A percentile compares a stretch with the other conserved stretches of the same genome.
These are phyloP conservation scores for Ciconia boyciana DNA, from an alignment of 2,113 vertebrate genomes.

Conservation along the genomic window DNA sequence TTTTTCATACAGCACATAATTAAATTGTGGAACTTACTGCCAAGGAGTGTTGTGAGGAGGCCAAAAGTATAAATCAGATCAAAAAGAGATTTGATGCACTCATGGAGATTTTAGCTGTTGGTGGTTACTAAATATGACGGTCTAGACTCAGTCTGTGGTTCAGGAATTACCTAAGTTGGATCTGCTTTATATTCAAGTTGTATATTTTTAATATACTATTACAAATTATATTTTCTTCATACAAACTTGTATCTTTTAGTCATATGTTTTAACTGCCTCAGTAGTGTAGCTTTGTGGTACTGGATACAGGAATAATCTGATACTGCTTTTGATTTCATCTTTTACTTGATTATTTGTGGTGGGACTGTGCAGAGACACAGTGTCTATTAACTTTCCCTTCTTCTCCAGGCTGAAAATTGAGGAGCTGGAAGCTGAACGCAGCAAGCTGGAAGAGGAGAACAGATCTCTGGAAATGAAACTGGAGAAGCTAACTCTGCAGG, in stretches of 20 bases:
- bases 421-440: constrained; percentile 86
- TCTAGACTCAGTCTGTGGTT: not conserved
- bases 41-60: constrained; percentile 22
- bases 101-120: not conserved
- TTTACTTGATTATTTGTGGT: not conserved
- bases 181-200: not conserved
- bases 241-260: not conserved
- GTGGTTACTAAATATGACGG: not conserved
- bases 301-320: not conserved
- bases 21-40: constrained; percentile 31
- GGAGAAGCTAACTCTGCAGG: constrained; percentile 87
- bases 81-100: constrained; percentile 32
- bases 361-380: not conserved
- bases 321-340: not conserved
- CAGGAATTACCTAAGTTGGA: not conserved
- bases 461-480: constrained; percentile 83
- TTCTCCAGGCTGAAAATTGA: constrained; percentile 87
- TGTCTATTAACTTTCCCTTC: not conserved
- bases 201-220: not conserved
- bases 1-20: constrained; percentile 47
- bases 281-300: not conserved
- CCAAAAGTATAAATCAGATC: constrained; percentile 54
- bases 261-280: not conserved
- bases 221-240: not conserved
- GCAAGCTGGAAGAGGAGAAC: constrained; percentile 85